Conservation (phyloP, 2,797 vertebrate genomes). For the Propithecus deckenii region DNA sequence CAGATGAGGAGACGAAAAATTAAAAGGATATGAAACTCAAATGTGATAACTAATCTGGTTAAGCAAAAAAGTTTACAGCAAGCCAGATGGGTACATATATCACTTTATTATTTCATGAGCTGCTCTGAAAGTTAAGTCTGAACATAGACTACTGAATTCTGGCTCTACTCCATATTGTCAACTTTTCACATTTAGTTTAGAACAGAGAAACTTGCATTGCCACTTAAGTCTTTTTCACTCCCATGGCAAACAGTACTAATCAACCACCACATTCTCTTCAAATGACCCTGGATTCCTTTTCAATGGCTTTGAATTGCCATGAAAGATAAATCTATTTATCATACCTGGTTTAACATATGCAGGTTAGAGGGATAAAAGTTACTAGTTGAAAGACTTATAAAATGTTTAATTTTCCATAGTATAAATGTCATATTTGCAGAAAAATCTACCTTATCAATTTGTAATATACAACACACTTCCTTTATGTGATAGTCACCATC, state of each 20-base stretch:
- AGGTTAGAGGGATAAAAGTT: neutral
- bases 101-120: neutral
- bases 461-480: neutral
- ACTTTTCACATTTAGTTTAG: neutral
- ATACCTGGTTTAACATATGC: neutral
- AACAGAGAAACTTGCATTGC: neutral
- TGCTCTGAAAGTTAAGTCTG: neutral
- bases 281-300: neutral
- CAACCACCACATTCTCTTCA: neutral
- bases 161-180: neutral
- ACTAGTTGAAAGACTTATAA: neutral
- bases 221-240: neutral
- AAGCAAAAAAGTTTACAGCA: neutral
- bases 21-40: neutral
- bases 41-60: neutral
- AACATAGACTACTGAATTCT: neutral
- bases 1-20: neutral
- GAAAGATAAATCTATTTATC: neutral
- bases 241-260: neutral
- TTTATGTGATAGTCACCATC: neutral
- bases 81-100: neutral
- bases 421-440: neutral
- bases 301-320: constrained; percentile 6
- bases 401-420: neutral
- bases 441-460: constrained; percentile 17